These are phyloP conservation scores for Conops quadrifasciatus DNA, from an alignment of 2,888 invertebrate species.

Conservation along the genomic window DNA sequence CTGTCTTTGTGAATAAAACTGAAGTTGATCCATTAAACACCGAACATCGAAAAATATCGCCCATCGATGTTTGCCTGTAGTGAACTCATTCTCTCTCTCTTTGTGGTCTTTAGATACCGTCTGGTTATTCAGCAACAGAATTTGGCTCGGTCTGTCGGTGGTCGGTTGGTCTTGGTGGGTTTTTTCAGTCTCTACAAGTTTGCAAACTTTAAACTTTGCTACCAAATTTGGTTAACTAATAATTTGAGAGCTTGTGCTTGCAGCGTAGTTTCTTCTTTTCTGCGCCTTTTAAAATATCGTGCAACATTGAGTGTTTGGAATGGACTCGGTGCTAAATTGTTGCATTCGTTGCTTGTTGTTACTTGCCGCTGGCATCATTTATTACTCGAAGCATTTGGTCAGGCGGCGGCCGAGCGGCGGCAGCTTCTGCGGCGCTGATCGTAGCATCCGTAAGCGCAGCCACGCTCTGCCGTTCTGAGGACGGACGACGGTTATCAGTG, in stretches of 20 bases:
- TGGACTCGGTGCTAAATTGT: background rate
- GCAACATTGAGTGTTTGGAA: background rate
- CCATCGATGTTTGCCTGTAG: constrained; percentile 5
- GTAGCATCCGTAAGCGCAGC: background rate
- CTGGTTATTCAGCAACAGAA: background rate
- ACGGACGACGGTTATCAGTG: background rate
- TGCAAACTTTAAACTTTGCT: constrained; percentile 12
- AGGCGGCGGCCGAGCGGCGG: background rate
- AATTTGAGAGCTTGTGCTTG: background rate
- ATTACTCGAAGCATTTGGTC: constrained; percentile 14
- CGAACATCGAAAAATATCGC: background rate
- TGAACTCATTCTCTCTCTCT: constrained; percentile 7
- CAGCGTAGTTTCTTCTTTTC: background rate
- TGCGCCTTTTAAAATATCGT: background rate
- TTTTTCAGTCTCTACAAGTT: background rate
- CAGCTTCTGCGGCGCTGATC: background rate
- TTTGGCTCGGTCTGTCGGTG: too few relatives aligned
- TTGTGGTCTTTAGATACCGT: background rate
- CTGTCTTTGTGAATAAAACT: too few relatives aligned
- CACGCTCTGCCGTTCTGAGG: background rate
- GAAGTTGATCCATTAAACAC: too few relatives aligned
- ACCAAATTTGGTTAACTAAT: constrained; percentile 28
- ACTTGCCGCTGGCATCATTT: constrained; percentile 18
- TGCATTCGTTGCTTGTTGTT: background rate
- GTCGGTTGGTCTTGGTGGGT: background rate